A percentile compares a stretch with the other conserved stretches of the same genome.
phyloP scores from a whole-genome alignment of 2,797 vertebrate genomes.

The Urophycis tenuis region DNA sequence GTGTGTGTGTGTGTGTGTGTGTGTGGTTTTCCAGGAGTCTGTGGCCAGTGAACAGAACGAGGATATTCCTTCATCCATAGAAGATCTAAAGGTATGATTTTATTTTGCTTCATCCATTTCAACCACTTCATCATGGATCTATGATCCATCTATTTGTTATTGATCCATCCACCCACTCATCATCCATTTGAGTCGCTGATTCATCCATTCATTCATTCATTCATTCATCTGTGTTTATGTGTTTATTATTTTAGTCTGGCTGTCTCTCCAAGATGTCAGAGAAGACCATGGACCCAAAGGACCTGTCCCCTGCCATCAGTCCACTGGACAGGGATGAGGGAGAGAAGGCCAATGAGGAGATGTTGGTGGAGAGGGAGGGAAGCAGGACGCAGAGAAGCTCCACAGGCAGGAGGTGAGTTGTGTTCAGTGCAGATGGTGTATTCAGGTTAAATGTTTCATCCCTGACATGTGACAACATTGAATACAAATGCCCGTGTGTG shows the following conservation, averaged over 20 bases:
- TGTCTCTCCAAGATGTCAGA: constrained; percentile 53
- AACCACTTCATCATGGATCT: too few relatives aligned
- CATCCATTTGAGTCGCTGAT: not conserved
- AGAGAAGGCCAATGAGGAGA: constrained; percentile 14
- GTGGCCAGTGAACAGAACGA: constrained; percentile 41
- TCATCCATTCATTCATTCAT: not conserved
- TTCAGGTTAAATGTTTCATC: too few relatives aligned
- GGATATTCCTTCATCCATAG: constrained; percentile 36
- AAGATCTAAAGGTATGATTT: constrained; percentile 59
- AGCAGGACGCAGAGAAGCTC: not conserved
- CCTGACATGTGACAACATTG: not conserved
- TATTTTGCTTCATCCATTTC: too few relatives aligned
- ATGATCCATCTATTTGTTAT: too few relatives aligned
- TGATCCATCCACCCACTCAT: not conserved
- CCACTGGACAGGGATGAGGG: constrained; percentile 39
- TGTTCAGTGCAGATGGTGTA: not conserved
- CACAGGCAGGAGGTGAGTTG: not conserved
- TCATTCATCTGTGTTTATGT: not conserved
- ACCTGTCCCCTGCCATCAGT: constrained; percentile 51
- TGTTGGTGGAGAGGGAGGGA: constrained; percentile 11
- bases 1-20: not conserved
- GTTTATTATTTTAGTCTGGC: constrained; percentile 26
- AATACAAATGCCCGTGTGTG: not conserved
- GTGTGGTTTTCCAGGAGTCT: constrained; percentile 47
- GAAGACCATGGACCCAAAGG: constrained; percentile 51